Base-by-base conservation (phyloP, 2,797 vertebrate genomes). In the Typhlichthys eigenmanni region DNA sequence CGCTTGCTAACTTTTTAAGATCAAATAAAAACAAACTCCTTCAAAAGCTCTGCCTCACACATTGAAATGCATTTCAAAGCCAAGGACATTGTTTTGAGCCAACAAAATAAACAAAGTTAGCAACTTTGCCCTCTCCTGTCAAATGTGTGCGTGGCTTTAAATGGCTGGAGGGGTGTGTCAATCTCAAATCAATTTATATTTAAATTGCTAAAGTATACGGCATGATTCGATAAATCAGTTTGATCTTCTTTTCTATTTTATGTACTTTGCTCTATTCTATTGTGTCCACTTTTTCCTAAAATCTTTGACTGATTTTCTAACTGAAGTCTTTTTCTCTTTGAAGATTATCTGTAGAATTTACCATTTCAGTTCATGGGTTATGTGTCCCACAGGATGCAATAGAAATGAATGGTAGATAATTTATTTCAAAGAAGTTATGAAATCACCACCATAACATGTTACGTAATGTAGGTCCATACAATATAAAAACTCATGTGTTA, bases 331-430 rank as follows among this genome's bases (percentile, higher is more conserved):
- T 5, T 64, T 60, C 12, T 48, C n/a, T 13, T 13, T 14, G 12
- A 14, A 14, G 47, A 13, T 14, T 76, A 68, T 71, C 58, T 63
- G 58, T 19, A 59, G 38, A 38, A 72, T 54, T 82, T 76, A 62
- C 76, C 73, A 83, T 84, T 83, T 38, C 78, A 81, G 66, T 76
- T 78, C 78, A 75, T 67, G 70, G 78, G 69, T 77, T 77, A 66
- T 60, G 61, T 46, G 66, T 87, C 85, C 75, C 83, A n/a, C 11
- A 13, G 66, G 87, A 86, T 65, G 58, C 75, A 80, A 86, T 88
- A 84, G 79, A 71, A 78, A 61, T 14, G 64, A 80, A 71, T 34
- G 11, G 51, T 2, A 56, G 58, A 56, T 63, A 64, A 75, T 60
- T 75, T 68, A 79, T 68, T 66, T 81, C 55, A 65, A 52, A 63